phyloP scores from a whole-genome alignment of 30 jellyfish, hydroid and myxozoan genomes.

The Pelagia noctiluca region DNA sequence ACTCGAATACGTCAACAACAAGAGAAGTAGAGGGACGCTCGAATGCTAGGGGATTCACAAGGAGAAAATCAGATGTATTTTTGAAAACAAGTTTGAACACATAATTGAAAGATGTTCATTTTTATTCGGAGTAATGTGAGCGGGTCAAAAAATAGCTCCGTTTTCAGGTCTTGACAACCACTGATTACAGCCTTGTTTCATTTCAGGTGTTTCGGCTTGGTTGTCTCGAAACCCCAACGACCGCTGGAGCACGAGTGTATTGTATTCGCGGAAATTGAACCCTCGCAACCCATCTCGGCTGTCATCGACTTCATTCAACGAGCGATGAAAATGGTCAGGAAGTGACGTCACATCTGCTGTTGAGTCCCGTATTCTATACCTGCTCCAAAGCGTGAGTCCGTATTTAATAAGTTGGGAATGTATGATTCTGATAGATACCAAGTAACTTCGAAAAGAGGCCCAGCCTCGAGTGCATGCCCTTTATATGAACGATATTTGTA shows the following conservation, averaged over 20 bases:
- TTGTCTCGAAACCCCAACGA: constrained; percentile 77
- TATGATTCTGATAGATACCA: too few relatives aligned
- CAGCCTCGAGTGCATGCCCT: too few relatives aligned
- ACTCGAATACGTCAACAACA: too few relatives aligned
- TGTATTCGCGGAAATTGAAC: constrained; percentile 89
- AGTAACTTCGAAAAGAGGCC: too few relatives aligned
- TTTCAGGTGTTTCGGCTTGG: constrained; percentile 86
- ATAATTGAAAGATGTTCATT: neutral
- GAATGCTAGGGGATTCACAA: too few relatives aligned
- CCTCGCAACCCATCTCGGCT: constrained; percentile 93
- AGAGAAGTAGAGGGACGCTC: too few relatives aligned
- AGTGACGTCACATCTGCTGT: constrained; percentile 35
- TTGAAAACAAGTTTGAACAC: neutral
- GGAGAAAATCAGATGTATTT: neutral
- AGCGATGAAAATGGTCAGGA: constrained; percentile 82
- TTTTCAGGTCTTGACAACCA: neutral
- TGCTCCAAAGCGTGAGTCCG: too few relatives aligned
- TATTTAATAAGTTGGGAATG: too few relatives aligned
- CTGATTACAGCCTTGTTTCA: neutral
- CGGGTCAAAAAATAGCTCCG: neutral
- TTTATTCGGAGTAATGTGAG: neutral
- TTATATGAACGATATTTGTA: too few relatives aligned
- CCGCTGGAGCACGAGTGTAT: constrained; percentile 83
- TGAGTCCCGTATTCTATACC: too few relatives aligned
- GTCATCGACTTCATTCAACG: constrained; percentile 88